phyloP scores from a whole-genome alignment of 1,140 invertebrate species.

The Cataglyphis hispanica region DNA sequence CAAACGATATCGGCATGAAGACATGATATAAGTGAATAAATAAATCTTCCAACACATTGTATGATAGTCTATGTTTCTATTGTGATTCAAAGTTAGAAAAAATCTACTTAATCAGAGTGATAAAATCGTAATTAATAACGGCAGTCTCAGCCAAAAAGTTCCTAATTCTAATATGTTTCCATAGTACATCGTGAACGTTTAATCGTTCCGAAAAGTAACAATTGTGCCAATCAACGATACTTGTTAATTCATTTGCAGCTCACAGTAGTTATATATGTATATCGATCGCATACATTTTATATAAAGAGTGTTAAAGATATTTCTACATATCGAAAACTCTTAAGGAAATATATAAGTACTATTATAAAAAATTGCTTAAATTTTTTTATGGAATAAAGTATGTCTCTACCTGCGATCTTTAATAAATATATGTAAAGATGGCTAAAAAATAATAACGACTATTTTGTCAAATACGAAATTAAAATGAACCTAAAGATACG shows the following conservation, averaged over 20 bases:
- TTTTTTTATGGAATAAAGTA: neutral
- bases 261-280: neutral
- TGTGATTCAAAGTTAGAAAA: constrained; percentile 5
- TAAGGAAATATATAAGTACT: constrained; percentile 1
- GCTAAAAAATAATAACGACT: constrained; percentile 19
- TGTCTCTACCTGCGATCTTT: neutral
- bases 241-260: constrained; percentile 8
- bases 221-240: neutral
- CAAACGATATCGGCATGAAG: constrained; percentile 21
- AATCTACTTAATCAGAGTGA: constrained; percentile 6
- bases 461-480: neutral
- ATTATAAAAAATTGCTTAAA: neutral
- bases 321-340: too few relatives aligned
- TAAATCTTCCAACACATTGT: constrained; percentile 14
- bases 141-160: constrained; percentile 5
- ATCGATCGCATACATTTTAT: too few relatives aligned
- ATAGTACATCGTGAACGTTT: neutral
- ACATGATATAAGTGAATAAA: constrained; percentile 26
- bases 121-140: constrained; percentile 12
- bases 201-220: neutral
- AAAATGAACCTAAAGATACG: neutral
- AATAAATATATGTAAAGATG: constrained; percentile 29
- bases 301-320: too few relatives aligned
- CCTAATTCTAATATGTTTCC: neutral
- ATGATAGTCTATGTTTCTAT: constrained; percentile 11